A percentile compares a stretch with the other conserved stretches of the same genome.
phyloP scores from a whole-genome alignment of 2,113 vertebrate genomes.

The Apistogramma diplotaenia region DNA sequence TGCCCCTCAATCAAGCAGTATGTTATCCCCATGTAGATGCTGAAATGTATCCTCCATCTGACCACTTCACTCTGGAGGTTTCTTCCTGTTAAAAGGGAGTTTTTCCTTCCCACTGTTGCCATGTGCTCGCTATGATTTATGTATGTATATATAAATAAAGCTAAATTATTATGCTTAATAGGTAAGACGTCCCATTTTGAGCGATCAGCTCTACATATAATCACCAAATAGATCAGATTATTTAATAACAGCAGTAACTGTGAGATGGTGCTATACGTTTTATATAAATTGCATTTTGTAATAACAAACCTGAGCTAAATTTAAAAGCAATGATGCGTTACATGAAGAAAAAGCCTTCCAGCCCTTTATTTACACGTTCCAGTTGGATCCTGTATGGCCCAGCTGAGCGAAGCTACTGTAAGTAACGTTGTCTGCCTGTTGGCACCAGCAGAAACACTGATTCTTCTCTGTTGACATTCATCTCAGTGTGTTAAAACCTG shows the following conservation, averaged over 20 bases:
- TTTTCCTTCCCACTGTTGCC: too few species aligned
- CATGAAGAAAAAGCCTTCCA: not conserved
- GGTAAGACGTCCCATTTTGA: not conserved
- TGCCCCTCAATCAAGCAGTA: too few species aligned
- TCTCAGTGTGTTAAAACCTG: conserved; percentile 15
- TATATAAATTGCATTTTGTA: not conserved
- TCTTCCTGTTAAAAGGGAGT: too few species aligned
- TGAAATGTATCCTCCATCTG: too few species aligned
- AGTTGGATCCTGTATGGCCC: not conserved
- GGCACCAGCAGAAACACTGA: conserved; percentile 3
- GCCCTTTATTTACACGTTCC: not conserved
- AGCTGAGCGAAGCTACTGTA: not conserved
- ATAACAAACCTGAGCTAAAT: not conserved
- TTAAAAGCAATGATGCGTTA: not conserved
- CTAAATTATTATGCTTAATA: not conserved
- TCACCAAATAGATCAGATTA: not conserved
- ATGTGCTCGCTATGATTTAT: too few species aligned
- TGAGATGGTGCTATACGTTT: not conserved
- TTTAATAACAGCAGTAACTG: not conserved
- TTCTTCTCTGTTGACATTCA: conserved; percentile 27
- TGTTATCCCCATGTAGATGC: too few species aligned
- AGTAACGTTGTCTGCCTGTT: conserved; percentile 8
- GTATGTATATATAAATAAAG: too few species aligned
- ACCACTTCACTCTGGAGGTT: too few species aligned
- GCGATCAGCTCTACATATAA: not conserved